These are phyloP conservation scores for Xyrichtys novacula DNA, from an alignment of 2,797 vertebrate genomes.

Conservation along the genomic window DNA sequence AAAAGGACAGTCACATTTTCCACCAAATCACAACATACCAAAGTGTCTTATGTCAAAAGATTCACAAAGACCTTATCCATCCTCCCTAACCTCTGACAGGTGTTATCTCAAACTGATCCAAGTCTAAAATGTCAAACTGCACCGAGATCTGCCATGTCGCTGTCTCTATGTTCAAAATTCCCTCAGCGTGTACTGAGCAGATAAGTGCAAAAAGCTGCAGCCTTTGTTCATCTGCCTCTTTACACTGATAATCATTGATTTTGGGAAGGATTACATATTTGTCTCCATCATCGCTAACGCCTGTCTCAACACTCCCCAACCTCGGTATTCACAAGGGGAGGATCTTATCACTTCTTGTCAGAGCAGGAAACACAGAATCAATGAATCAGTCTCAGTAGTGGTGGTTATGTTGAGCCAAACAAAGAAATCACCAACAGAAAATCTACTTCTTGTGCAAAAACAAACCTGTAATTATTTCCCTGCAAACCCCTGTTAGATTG, in stretches of 20 bases:
- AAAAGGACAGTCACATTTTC: neutral
- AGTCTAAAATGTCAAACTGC: conserved; percentile 67
- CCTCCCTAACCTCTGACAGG: conserved; percentile 18
- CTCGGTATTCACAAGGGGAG: conserved; percentile 26
- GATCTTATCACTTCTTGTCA: conserved; percentile 59
- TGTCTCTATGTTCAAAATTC: conserved; percentile 17
- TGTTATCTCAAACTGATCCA: conserved; percentile 23
- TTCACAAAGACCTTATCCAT: conserved; percentile 23
- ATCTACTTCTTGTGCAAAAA: neutral
- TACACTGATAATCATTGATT: conserved; percentile 60
- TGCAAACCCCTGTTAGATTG: conserved; percentile 1
- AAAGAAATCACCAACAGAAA: neutral
- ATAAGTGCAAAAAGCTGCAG: conserved; percentile 53
- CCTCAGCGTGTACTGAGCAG: conserved; percentile 57
- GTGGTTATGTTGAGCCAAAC: neutral
- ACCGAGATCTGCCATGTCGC: conserved; percentile 36
- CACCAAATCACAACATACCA: conserved; percentile 10
- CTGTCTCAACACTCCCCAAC: conserved; percentile 31
- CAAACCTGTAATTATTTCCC: neutral
- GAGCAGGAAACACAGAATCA: conserved; percentile 22
- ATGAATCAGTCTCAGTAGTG: conserved; percentile 5
- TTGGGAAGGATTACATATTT: conserved; percentile 62
- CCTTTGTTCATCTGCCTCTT: conserved; percentile 53
- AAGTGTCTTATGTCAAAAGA: conserved; percentile 6
- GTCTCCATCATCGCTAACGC: conserved; percentile 40